Conservation (phyloP, 2,888 invertebrate species). For the Leucophenga montana region DNA sequence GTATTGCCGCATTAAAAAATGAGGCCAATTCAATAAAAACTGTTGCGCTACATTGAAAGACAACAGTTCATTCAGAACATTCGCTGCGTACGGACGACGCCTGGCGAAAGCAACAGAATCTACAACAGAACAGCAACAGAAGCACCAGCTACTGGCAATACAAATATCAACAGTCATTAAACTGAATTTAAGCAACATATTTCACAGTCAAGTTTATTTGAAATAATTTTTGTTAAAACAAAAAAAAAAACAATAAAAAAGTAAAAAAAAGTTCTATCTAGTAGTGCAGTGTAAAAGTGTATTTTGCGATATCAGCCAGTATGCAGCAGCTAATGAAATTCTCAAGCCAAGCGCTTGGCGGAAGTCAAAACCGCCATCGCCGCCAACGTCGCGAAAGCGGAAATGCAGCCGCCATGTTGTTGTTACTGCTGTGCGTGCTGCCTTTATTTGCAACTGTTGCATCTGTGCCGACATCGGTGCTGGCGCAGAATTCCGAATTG, state of each 20-base stretch:
- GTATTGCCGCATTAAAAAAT: slow-evolving; percentile 49
- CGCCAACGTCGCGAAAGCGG: slow-evolving; percentile 16
- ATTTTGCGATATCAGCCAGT: background rate
- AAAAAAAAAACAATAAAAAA: background rate
- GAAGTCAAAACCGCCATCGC: background rate
- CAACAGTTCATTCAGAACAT: slow-evolving; percentile 71
- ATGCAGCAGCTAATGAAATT: background rate
- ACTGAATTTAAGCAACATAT: background rate
- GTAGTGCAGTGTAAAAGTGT: background rate
- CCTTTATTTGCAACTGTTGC: slow-evolving; percentile 54
- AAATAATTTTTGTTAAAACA: background rate
- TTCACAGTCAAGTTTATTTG: background rate
- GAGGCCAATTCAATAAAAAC: slow-evolving; percentile 69
- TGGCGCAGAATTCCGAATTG: slow-evolving; percentile 71
- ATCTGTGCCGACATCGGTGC: slow-evolving; percentile 71
- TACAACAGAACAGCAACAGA: slow-evolving; percentile 21
- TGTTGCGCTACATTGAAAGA: slow-evolving; percentile 62
- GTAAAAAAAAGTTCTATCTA: background rate
- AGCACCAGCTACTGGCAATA: background rate
- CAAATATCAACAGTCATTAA: background rate
- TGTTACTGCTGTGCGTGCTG: slow-evolving; percentile 33
- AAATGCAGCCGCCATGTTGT: slow-evolving; percentile 32
- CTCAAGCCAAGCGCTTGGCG: slow-evolving; percentile 3
- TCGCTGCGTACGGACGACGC: slow-evolving; percentile 59
- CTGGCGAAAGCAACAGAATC: slow-evolving; percentile 30